A percentile compares a stretch with the other conserved stretches of the same genome.
Evolutionary conservation across 2,888 invertebrate species (phyloP).

Genomic region (Nymphalis urticae): DNA sequence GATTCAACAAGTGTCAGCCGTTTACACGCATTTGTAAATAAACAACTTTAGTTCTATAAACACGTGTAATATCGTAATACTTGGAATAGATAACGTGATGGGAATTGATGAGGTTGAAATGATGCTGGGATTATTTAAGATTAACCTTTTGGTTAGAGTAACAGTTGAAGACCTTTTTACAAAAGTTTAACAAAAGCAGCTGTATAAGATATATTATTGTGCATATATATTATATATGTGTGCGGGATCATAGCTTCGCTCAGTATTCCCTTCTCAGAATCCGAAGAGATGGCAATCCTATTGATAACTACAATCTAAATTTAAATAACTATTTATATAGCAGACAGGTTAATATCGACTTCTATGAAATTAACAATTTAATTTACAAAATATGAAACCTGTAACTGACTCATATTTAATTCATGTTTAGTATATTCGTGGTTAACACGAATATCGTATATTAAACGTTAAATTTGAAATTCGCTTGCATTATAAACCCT

Average conservation of each 20-base stretch:
- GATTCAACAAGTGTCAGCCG: conserved; percentile 52
- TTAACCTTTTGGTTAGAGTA: conserved; percentile 3
- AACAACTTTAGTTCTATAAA: conserved; percentile 37
- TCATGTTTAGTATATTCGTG: conserved; percentile 32
- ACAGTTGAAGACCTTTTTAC: background rate
- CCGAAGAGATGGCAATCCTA: too few relatives aligned
- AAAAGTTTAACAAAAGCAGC: background rate
- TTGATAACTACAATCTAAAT: too few relatives aligned
- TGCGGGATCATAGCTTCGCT: too few relatives aligned
- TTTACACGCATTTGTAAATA: conserved; percentile 34
- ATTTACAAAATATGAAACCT: conserved; percentile 10
- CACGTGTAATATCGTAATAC: conserved; percentile 36
- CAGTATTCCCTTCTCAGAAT: too few relatives aligned
- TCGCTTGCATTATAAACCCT: conserved; percentile 17
- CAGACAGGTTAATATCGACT: background rate
- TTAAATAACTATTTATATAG: background rate
- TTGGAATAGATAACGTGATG: conserved; percentile 33
- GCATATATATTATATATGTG: too few relatives aligned
- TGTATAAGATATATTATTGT: background rate
- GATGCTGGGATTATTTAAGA: conserved; percentile 12
- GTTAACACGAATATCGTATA: conserved; percentile 28
- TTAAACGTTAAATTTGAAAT: conserved; percentile 18
- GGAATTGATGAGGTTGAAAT: conserved; percentile 32
- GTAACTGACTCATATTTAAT: conserved; percentile 29
- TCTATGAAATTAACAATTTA: background rate